These are phyloP conservation scores for Hypselothyrea guttata DNA, from an alignment of 2,888 invertebrate species.

Conservation along the genomic window DNA sequence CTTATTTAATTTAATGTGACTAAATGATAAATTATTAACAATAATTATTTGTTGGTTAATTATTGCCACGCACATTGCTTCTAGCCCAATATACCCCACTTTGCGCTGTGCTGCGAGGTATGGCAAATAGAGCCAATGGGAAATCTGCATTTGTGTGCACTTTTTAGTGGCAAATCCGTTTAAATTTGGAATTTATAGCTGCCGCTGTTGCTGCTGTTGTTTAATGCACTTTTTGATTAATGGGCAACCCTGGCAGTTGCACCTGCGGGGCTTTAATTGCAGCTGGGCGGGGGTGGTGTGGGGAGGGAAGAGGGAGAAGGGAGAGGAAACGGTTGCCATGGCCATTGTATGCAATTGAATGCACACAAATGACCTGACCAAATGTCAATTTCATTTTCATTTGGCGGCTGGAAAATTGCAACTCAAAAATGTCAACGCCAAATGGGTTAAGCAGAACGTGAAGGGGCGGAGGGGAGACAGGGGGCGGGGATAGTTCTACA, in stretches of 20 bases:
- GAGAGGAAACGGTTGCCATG: not conserved
- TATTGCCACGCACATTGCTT: too few species aligned
- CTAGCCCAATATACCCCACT: too few species aligned
- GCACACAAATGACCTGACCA: conserved; percentile 31
- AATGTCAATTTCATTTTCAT: conserved; percentile 60
- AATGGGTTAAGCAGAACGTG: too few species aligned
- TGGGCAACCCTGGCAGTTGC: conserved; percentile 14
- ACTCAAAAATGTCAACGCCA: conserved; percentile 28
- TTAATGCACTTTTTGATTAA: conserved; percentile 36
- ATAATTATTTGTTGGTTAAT: too few species aligned
- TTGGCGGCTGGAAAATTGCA: conserved; percentile 19
- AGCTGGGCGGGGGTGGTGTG: not conserved
- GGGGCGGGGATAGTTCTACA: too few species aligned
- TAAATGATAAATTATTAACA: too few species aligned
- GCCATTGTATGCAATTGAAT: conserved; percentile 8
- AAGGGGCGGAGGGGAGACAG: too few species aligned
- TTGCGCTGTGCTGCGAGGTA: too few species aligned
- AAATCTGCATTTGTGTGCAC: too few species aligned
- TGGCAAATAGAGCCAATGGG: too few species aligned
- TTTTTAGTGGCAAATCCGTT: not conserved
- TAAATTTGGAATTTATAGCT: not conserved
- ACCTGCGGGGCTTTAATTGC: conserved; percentile 4
- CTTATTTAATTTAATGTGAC: too few species aligned
- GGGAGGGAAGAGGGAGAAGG: not conserved
- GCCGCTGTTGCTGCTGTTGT: conserved; percentile 11